A percentile compares a stretch with the other conserved stretches of the same genome.
phyloP scores from a whole-genome alignment of 2,113 vertebrate species.

The Thalassarche chlororhynchos region DNA sequence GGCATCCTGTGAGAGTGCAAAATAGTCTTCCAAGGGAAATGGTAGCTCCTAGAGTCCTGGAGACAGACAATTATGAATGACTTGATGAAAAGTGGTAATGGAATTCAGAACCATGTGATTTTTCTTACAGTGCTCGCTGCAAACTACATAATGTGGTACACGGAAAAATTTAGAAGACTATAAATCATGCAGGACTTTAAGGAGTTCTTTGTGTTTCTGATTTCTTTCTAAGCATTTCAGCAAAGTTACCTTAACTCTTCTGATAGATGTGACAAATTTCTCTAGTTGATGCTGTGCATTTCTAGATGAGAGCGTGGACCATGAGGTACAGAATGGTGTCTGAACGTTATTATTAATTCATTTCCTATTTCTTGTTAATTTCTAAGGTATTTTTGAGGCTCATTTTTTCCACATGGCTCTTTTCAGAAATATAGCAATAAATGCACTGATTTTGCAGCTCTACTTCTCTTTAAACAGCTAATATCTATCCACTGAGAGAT shows the following conservation, averaged over 20 bases:
- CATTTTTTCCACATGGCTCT: neutral
- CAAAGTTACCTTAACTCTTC: slow-evolving; percentile 22
- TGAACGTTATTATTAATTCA: neutral
- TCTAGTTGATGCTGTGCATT: neutral
- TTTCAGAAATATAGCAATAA: neutral
- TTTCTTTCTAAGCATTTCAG: slow-evolving; percentile 1
- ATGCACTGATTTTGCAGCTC: neutral
- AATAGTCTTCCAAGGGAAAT: neutral
- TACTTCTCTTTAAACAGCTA: neutral
- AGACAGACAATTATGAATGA: slow-evolving; percentile 40
- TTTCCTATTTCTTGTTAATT: neutral
- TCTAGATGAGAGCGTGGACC: neutral
- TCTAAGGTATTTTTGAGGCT: neutral
- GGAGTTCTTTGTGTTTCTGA: neutral
- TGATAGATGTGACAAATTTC: slow-evolving; percentile 12
- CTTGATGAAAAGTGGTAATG: slow-evolving; percentile 39
- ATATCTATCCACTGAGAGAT: neutral
- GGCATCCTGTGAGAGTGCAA: neutral
- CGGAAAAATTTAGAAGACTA: neutral
- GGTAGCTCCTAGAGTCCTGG: neutral
- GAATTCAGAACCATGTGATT: slow-evolving; percentile 50
- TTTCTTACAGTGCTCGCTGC: neutral
- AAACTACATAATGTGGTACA: neutral
- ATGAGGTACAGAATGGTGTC: neutral
- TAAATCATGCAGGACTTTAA: slow-evolving; percentile 51